Percentiles rank a stretch among this genome's conserved stretches.
Evolutionary conservation across 1,140 invertebrate genomes (phyloP).

Genomic region (Halictus rubicundus): DNA sequence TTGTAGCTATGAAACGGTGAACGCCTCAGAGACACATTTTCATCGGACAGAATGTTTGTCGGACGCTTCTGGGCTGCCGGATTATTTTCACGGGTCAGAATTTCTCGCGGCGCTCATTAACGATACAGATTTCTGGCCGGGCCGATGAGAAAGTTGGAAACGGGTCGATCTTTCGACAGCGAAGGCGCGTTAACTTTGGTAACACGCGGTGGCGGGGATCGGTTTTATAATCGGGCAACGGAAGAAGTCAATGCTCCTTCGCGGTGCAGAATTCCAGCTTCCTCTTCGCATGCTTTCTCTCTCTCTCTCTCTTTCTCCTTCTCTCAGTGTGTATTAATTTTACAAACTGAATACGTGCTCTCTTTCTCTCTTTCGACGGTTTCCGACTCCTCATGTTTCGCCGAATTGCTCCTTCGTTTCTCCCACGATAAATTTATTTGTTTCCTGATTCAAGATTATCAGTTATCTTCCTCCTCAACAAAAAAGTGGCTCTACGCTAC

Average conservation of each 20-base stretch:
- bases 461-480: neutral
- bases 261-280: conserved; percentile 15
- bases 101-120: conserved; percentile 23
- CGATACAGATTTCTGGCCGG: conserved; percentile 37
- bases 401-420: neutral
- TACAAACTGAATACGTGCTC: neutral
- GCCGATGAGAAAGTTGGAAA: conserved; percentile 44
- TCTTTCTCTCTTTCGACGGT: too few relatives aligned
- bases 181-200: conserved; percentile 18
- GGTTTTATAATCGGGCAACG: conserved; percentile 30
- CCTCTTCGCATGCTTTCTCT: neutral
- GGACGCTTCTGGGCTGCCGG: neutral
- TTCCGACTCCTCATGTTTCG: neutral
- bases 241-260: conserved; percentile 30
- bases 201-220: conserved; percentile 3
- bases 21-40: neutral
- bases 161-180: conserved; percentile 36
- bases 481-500: neutral
- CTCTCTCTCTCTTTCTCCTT: neutral
- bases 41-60: neutral
- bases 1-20: too few relatives aligned
- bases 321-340: neutral
- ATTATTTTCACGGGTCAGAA: conserved; percentile 11
- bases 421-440: neutral
- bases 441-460: neutral